Base-by-base conservation (phyloP, 2,888 invertebrate genomes). In the Drosophila kokeensis region DNA sequence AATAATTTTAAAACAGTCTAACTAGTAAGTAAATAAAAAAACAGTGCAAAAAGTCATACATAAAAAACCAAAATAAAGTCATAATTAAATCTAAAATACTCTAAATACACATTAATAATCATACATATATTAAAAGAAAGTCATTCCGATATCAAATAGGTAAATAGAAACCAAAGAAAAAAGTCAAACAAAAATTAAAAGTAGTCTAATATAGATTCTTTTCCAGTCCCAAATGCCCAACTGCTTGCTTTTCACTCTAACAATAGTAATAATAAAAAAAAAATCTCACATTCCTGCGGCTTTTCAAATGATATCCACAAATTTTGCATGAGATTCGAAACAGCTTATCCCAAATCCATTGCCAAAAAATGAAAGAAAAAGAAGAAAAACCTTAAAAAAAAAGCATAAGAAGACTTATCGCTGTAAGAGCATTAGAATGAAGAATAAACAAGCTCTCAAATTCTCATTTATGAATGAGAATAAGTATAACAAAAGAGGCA, bases 361-460 rank as follows among this genome's bases (percentile, higher is more conserved):
- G 45, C 45, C 4, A 45, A 45, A 45, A 45, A 45, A 32, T 4
- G 32, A 11, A 40, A 42, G 21, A 13, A 45, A 11, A 11, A 42
- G n/a, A 42, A 21, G 11, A 21, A 45, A n/a, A 73, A 40, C 24
- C 49, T 30, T 29, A 62, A 53, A 59, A 27, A 27, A 27, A 45
- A 11, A 45, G 18, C 55, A 5, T 60, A 53, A 53, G 60, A 58
- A 59, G 74, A 38, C 69, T 71, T 71, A 65, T 71, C 64, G 36
- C 21, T 42, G 24, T 75, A 69, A 69, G 60, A 63, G 69, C 55
- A 74, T 68, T 68, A 74, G 7, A 24, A 45, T 21, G 24, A 45
- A 45, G 24, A 24, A 24, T 15, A 45, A 45, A 45, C 45, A 45
- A 45, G 15, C 45, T 15, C 24, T 24, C 7, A 32, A 11, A 18